Base-by-base conservation (phyloP, 2,888 invertebrate species). In the Drosophila pullipes region DNA sequence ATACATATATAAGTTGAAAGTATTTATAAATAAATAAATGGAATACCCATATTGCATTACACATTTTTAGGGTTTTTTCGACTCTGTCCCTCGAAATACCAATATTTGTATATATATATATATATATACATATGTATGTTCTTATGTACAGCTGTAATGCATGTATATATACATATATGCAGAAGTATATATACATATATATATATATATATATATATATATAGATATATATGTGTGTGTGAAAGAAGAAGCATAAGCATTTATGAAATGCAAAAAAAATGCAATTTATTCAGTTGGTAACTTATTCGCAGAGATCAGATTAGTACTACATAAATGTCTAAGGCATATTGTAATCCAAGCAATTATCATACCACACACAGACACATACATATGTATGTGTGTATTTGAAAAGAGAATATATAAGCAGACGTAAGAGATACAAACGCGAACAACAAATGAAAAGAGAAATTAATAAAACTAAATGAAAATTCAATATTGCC, bases 401-500 rank as follows among this genome's bases (percentile, higher is more conserved):
- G 47, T 67, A 64, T 66, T 65, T 73, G 64, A 65, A 44, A 60
- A 60, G 68, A 63, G 55, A 49, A 60, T 67, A 61, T 61, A 61
- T 44, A 53, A 44, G 74, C 74, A 60, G 61, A 73, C 28, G 63
- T 63, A 66, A 77, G 62, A 64, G 44, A 69, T 53, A 63, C 44
- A 65, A 68, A 64, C 67, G 78, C 68, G 63, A 68, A 55, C 16
- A 68, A 73, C 54, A 78, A 69, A 80, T 85, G 63, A 73, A 81
- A 74, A 70, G 74, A 77, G 54, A 80, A 78, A 70, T 75, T 74
- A 88, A 84, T 85, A 81, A 85, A 84, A 81, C 78, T 80, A 82
- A 88, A 81, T 75, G 85, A 84, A 77, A 77, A 71, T 9, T 47
- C 7, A 28, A 35, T 33, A n/a, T 44, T 44, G 31, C 9, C 13